Evolutionary conservation across 2,888 invertebrate species (phyloP).

Genomic region (Tetheella fluctuosa): DNA sequence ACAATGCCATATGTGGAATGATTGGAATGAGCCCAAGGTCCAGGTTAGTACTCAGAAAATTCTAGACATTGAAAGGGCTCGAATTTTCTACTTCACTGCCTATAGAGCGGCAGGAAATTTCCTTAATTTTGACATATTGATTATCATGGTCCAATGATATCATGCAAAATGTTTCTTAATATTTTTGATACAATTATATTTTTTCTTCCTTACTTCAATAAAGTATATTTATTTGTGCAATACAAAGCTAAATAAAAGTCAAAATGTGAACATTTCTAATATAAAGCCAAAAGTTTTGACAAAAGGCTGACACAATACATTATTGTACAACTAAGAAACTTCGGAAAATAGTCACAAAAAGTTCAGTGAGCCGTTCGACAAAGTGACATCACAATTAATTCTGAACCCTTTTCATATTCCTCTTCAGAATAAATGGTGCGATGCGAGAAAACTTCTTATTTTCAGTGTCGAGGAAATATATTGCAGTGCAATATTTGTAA

Average conservation of each 20-base stretch:
- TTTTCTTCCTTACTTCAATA: no score
- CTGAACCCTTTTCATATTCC: conserved; percentile 63
- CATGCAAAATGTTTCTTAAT: no score
- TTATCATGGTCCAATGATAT: no score
- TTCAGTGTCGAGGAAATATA: conserved; percentile 20
- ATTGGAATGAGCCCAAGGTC: no score
- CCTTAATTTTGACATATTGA: no score
- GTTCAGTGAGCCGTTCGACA: conserved; percentile 45
- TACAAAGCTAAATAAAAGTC: not conserved
- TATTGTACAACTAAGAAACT: conserved; percentile 10
- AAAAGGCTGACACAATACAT: conserved; percentile 7
- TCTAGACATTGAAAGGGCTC: no score
- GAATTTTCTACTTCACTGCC: no score
- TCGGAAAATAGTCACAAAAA: conserved; percentile 29
- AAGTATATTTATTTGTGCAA: no score
- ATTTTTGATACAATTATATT: no score
- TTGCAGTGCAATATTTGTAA: conserved; percentile 14
- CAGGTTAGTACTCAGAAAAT: no score
- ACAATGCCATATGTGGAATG: no score
- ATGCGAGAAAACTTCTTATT: conserved; percentile 54
- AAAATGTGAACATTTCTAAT: not conserved
- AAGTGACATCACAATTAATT: conserved; percentile 67
- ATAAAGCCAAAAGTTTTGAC: conserved; percentile 6
- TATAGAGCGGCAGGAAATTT: no score
- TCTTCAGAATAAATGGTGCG: conserved; percentile 62